phyloP scores from a whole-genome alignment of 2,888 invertebrate genomes.

The Clivina fossor region DNA sequence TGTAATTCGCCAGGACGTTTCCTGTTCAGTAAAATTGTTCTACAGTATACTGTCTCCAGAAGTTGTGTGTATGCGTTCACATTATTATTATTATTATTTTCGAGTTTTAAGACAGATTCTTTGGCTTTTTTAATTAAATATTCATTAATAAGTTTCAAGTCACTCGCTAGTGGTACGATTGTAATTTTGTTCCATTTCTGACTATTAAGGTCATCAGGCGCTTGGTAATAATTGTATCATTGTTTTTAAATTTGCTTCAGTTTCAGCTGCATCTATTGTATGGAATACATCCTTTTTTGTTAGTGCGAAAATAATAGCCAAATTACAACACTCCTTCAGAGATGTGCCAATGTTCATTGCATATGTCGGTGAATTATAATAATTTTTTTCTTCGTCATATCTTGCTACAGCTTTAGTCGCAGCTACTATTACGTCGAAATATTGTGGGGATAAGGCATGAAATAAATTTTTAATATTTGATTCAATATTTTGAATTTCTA shows the following conservation, averaged over 20 bases:
- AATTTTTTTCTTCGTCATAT: constrained; percentile 38
- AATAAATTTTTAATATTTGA: constrained; percentile 35
- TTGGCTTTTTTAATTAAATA: constrained; percentile 24
- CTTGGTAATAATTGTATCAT: constrained; percentile 39
- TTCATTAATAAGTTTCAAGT: constrained; percentile 35
- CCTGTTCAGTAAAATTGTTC: constrained; percentile 33
- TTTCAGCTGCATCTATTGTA: constrained; percentile 29
- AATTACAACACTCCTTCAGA: constrained; percentile 42
- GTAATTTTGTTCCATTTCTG: constrained; percentile 36
- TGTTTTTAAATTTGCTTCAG: constrained; percentile 39
- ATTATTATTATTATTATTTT: constrained; percentile 15
- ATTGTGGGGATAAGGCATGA: constrained; percentile 34
- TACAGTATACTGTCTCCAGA: constrained; percentile 35
- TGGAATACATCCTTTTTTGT: constrained; percentile 36
- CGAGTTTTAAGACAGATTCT: constrained; percentile 7
- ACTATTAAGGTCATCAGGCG: constrained; percentile 36
- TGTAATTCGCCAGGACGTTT: constrained; percentile 35
- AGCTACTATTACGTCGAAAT: constrained; percentile 35
- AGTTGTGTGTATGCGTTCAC: constrained; percentile 28
- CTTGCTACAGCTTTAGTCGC: constrained; percentile 37
- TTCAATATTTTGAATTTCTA: constrained; percentile 35
- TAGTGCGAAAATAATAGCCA: constrained; percentile 37
- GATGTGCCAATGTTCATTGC: constrained; percentile 41
- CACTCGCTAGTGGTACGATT: constrained; percentile 34
- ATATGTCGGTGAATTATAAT: constrained; percentile 37